These are phyloP conservation scores for Numida meleagris DNA, from an alignment of 2,113 vertebrate species.

Conservation along the genomic window DNA sequence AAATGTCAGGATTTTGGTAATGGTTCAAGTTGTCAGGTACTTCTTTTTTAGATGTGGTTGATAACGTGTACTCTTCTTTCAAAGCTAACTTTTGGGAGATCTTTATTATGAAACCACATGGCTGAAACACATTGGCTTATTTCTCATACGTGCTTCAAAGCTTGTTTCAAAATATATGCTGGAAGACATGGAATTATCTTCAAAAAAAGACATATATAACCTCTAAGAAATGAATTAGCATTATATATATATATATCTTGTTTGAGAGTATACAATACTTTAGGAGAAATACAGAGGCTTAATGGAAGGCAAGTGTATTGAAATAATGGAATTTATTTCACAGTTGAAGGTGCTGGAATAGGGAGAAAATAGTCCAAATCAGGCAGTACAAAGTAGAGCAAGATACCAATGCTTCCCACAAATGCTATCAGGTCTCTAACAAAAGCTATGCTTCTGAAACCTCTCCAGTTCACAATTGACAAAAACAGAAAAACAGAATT, in stretches of 20 bases:
- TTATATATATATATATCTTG: neutral
- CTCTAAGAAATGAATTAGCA: neutral
- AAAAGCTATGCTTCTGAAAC: neutral
- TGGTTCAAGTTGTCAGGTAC: neutral
- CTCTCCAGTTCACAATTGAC: neutral
- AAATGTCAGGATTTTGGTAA: neutral
- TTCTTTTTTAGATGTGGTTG: neutral
- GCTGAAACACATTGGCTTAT: neutral
- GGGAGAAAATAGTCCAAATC: neutral
- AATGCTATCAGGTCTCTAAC: neutral
- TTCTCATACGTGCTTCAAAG: neutral
- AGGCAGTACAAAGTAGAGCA: neutral
- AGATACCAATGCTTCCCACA: neutral
- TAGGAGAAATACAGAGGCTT: neutral
- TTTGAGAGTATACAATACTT: neutral
- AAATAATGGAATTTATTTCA: neutral
- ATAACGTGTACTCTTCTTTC: neutral
- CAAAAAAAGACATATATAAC: neutral
- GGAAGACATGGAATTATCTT: neutral
- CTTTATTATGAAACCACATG: neutral
- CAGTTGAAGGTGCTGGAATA: neutral
- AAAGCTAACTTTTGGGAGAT: neutral
- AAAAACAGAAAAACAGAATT: neutral
- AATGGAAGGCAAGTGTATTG: neutral
- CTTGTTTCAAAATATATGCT: neutral